Percentiles rank a stretch among this genome's conserved stretches.
These are phyloP conservation scores for Myotis findleyi DNA, from an alignment of 2,797 vertebrate genomes.

Conservation along the genomic window DNA sequence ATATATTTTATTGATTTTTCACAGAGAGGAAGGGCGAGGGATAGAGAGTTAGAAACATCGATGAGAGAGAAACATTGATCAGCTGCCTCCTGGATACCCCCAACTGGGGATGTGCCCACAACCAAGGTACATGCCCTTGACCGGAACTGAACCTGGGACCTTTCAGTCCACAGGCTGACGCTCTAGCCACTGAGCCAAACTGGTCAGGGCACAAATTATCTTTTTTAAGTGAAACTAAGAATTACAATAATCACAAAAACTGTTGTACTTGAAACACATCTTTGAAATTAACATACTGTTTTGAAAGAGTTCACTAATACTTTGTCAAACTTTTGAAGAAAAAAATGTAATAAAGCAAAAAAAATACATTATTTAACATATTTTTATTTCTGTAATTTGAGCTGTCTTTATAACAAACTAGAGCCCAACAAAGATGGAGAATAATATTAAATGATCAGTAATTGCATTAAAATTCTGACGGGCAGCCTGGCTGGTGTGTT, in stretches of 20 bases:
- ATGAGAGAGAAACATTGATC: no score
- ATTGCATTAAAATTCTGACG: neutral
- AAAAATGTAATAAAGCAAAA: neutral
- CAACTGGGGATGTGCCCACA: no score
- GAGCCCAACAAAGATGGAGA: neutral
- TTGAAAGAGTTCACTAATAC: neutral
- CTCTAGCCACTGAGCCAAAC: no score
- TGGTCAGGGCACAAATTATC: neutral
- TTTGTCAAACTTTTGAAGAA: neutral
- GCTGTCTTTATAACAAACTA: neutral
- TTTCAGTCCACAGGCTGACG: no score
- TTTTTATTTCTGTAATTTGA: neutral
- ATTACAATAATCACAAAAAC: neutral
- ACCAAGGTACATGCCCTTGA: no score
- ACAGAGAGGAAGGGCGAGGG: no score
- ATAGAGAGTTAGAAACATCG: no score
- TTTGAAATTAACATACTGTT: neutral
- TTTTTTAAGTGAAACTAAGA: slow-evolving; percentile 45
- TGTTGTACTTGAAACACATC: neutral
- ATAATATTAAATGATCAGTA: neutral
- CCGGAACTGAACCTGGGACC: no score
- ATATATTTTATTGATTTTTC: no score
- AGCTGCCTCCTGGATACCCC: no score
- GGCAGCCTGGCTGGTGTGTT: neutral
- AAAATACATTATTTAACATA: neutral